phyloP scores from a whole-genome alignment of 2,797 vertebrate species.

The Microhierax caerulescens region DNA sequence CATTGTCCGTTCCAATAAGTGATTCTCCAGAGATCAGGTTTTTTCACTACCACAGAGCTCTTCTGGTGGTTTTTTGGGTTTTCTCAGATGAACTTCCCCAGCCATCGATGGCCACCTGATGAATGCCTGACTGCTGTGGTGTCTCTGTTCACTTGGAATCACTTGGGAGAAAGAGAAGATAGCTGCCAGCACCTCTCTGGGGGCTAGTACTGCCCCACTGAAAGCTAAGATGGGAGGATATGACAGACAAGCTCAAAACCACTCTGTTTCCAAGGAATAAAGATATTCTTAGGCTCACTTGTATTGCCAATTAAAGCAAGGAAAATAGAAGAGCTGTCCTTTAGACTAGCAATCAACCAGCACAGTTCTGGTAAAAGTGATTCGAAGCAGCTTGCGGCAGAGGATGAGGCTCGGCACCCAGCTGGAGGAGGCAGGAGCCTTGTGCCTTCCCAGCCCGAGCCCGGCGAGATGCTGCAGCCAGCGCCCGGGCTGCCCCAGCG shows the following conservation, averaged over 20 bases:
- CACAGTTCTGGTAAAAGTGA: not conserved
- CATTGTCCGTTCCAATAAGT: fast-evolving
- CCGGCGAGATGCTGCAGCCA: not conserved
- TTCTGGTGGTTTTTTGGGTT: not conserved
- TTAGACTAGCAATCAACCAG: not conserved
- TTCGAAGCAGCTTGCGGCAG: not conserved
- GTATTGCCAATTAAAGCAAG: not conserved
- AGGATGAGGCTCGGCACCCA: not conserved
- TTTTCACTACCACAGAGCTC: not conserved
- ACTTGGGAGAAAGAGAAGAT: not conserved
- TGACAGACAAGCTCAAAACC: not conserved
- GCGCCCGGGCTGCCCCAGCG: not conserved
- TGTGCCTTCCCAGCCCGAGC: not conserved
- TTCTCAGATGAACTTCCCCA: not conserved
- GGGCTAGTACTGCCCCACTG: fast-evolving
- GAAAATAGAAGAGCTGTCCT: not conserved
- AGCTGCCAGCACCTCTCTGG: not conserved
- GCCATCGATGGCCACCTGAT: not conserved
- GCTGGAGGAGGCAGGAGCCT: not conserved
- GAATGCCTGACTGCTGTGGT: not conserved
- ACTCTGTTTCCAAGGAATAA: not conserved
- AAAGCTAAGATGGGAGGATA: not conserved
- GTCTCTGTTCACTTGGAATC: not conserved
- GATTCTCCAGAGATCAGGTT: not conserved
- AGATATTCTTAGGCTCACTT: not conserved